These are phyloP conservation scores for Alethe diademata DNA, from an alignment of 2,113 vertebrate species.

Conservation along the genomic window DNA sequence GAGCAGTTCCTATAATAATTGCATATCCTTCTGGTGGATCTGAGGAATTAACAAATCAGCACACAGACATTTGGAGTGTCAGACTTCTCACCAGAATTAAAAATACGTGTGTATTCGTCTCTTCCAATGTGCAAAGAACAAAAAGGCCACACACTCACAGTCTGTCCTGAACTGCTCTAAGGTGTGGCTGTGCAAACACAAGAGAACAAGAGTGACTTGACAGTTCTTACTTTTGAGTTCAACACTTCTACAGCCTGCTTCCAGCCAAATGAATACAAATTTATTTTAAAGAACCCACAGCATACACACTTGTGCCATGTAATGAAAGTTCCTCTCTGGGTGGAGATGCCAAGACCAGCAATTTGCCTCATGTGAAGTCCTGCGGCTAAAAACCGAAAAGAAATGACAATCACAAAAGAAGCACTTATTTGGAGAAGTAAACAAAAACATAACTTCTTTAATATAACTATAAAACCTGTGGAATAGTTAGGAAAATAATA, in stretches of 20 bases:
- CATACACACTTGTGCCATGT: conserved; percentile 88
- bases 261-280: background rate
- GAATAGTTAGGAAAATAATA: background rate
- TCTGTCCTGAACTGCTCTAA: background rate
- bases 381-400: conserved; percentile 75
- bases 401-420: background rate
- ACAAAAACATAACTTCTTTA: background rate
- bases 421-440: background rate
- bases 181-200: background rate
- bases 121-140: background rate
- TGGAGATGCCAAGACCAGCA: conserved; percentile 89
- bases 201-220: background rate
- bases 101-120: fast-evolving
- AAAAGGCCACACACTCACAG: background rate
- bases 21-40: background rate
- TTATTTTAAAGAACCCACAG: background rate
- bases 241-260: background rate
- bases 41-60: background rate
- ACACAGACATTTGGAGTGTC: fast-evolving
- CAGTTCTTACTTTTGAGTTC: background rate
- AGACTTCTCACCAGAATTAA: background rate
- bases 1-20: background rate
- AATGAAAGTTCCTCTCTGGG: conserved; percentile 90
- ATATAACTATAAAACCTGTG: background rate
- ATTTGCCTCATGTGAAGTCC: conserved; percentile 87